phyloP scores from a whole-genome alignment of 2,888 invertebrate genomes.

The Melitaea athalia region DNA sequence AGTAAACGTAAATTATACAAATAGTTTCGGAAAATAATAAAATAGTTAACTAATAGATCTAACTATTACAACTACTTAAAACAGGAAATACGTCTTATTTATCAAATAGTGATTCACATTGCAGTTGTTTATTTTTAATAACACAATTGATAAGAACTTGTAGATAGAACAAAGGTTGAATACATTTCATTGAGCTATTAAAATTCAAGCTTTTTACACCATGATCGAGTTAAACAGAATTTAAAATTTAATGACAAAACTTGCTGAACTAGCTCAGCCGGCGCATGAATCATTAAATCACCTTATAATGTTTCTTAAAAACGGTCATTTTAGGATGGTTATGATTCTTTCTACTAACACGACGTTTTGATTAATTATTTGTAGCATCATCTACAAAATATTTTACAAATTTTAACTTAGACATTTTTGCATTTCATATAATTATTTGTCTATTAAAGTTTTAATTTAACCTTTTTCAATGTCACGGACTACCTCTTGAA shows the following conservation, averaged over 20 bases:
- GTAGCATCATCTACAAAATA: too few relatives aligned
- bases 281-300: too few relatives aligned
- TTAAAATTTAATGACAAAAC: neutral
- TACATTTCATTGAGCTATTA: neutral
- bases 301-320: too few relatives aligned
- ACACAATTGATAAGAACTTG: neutral
- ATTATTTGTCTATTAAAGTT: neutral
- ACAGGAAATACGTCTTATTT: neutral
- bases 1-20: too few relatives aligned
- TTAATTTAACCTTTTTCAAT: constrained; percentile 3
- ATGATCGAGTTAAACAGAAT: neutral
- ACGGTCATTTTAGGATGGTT: too few relatives aligned
- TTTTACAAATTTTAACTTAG: neutral
- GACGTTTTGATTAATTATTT: too few relatives aligned
- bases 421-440: neutral
- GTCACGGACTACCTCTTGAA: constrained; percentile 13
- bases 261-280: neutral
- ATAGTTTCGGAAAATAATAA: too few relatives aligned
- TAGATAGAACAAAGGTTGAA: neutral
- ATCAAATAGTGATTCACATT: neutral
- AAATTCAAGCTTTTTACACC: neutral
- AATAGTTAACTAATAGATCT: neutral
- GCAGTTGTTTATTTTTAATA: constrained; percentile 8
- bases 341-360: too few relatives aligned
- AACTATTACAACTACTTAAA: neutral